Evolutionary conservation across 2,113 vertebrate genomes (phyloP), one percentile per base, ranked within the genome.

Genomic region (Gymnocephalus cernua): DNA sequence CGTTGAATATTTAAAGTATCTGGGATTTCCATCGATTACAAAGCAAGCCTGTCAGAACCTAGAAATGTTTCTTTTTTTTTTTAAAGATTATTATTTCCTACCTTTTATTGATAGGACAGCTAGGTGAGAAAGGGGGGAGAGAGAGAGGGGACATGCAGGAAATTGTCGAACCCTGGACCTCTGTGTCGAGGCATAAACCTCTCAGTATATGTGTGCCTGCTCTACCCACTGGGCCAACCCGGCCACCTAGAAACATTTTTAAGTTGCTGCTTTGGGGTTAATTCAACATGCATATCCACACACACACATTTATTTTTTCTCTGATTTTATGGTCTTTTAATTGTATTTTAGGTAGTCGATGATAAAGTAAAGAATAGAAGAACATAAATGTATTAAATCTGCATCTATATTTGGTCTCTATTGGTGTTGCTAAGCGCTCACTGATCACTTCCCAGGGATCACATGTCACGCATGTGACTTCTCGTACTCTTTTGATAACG

Each of bases 1-100:
- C 4, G 6, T 66, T 86, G 67, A 86, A 86, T 90, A 89, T 89
- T 88, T 85, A 14, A 90, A 73, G 27, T 69, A 72, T 77, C 19
- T 68, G 47, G 32, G 10, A 64, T 74, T 50, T 54, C 29, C 74
- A 76, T 79, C 13, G 32, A 80, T 58, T 58, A 66, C 57, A 73
- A 61, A 62, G 53, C 4, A 7, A 1, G 6, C 44, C 53, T 82
- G n/a, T n/a, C n/a, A n/a, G n/a, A n/a, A n/a, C n/a, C n/a, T n/a
- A n/a, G n/a, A n/a, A n/a, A n/a, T n/a, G n/a, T n/a, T n/a, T n/a
- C n/a, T n/a, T n/a, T n/a, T n/a, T n/a, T n/a, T n/a, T n/a, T n/a
- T n/a, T n/a, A n/a, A n/a, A n/a, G n/a, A n/a, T n/a, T n/a, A n/a
- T n/a, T n/a, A n/a, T n/a, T n/a, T n/a, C n/a, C n/a, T n/a, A n/a